A percentile compares a stretch with the other conserved stretches of the same genome.
phyloP scores from a whole-genome alignment of 2,113 vertebrate species.

The Pseudonaja textilis region DNA sequence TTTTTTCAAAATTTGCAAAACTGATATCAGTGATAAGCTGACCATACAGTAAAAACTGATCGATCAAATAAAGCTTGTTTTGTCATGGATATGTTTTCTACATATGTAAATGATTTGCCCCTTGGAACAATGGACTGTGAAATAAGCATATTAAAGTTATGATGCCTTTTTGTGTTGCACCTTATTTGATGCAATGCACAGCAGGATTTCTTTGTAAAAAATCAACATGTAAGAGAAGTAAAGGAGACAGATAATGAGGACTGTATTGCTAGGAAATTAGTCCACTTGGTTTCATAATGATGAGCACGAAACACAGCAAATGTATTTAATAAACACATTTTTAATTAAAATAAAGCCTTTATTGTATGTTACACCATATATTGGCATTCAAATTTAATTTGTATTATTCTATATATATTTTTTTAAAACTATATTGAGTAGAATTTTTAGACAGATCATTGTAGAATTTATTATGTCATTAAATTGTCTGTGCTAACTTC shows the following conservation, averaged over 20 bases:
- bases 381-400: neutral
- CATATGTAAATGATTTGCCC: neutral
- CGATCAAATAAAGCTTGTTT: neutral
- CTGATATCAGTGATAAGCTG: neutral
- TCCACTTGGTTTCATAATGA: neutral
- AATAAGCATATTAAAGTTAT: neutral
- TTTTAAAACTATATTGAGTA: neutral
- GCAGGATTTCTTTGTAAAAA: neutral
- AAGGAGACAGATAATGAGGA: neutral
- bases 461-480: neutral
- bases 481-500: neutral
- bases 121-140: neutral
- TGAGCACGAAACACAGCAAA: neutral
- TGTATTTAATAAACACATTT: neutral
- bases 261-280: neutral
- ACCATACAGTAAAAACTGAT: neutral
- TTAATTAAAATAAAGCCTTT: neutral
- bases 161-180: neutral
- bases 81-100: neutral
- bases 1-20: neutral
- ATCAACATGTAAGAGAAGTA: neutral
- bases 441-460: slow-evolving; percentile 1
- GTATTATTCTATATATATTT: neutral
- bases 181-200: neutral
- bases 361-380: neutral